These are phyloP conservation scores for Acyrthosiphon pisum DNA, from an alignment of 1,140 invertebrate genomes.

Conservation along the genomic window DNA sequence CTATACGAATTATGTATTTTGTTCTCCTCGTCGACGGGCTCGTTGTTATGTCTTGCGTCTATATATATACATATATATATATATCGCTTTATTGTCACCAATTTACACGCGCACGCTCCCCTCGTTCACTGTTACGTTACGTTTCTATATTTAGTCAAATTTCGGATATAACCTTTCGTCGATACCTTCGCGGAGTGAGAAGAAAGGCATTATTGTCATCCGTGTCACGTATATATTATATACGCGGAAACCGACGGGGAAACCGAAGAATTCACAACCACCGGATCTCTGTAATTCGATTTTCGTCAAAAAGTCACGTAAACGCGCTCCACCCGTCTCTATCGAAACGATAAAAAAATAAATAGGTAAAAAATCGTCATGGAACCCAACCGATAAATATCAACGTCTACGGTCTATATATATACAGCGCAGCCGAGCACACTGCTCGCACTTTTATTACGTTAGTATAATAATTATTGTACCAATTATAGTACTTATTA, in stretches of 20 bases:
- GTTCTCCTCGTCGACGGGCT: background rate
- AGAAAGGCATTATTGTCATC: background rate
- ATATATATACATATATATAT: background rate
- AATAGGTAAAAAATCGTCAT: background rate
- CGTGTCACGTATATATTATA: background rate
- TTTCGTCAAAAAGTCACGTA: background rate
- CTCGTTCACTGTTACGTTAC: background rate
- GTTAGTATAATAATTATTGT: background rate
- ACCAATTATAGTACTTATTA: background rate
- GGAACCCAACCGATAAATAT: background rate
- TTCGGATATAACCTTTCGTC: background rate
- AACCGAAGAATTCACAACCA: background rate
- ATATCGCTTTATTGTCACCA: background rate
- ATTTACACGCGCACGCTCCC: background rate
- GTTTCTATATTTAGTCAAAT: constrained; percentile 5
- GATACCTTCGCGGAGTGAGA: background rate
- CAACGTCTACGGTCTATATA: background rate
- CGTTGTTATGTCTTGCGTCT: background rate
- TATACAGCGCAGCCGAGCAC: background rate
- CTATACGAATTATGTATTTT: background rate
- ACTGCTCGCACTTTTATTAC: background rate
- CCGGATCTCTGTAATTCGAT: background rate
- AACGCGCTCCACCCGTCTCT: background rate
- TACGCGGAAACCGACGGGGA: background rate
- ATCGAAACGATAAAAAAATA: background rate